A percentile compares a stretch with the other conserved stretches of the same genome.
Conservation (phyloP, 1,140 invertebrate species). For the Bombus fervidus region DNA sequence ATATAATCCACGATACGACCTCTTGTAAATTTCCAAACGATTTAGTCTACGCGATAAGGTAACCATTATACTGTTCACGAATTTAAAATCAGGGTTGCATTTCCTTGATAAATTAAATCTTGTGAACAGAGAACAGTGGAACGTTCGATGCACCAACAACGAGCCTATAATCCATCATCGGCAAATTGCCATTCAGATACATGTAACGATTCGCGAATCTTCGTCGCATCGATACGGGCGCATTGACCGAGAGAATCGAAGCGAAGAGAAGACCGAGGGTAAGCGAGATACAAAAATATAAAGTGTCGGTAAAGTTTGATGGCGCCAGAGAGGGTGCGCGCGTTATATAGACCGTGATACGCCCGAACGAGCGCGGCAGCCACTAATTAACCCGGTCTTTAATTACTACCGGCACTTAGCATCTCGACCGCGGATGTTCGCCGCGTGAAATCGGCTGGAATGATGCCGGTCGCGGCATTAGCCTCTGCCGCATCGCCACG, state of each 20-base stretch:
- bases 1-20: no score
- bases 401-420: slow-evolving; percentile 54
- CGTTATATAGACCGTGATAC: slow-evolving; percentile 21
- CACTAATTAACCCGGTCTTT: slow-evolving; percentile 55
- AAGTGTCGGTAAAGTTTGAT: slow-evolving; percentile 38
- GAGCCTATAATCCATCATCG: slow-evolving; percentile 17
- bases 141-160: background rate
- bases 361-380: slow-evolving; percentile 30
- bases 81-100: background rate
- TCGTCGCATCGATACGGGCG: background rate
- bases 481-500: background rate
- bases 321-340: background rate
- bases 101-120: no score
- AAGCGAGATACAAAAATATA: background rate
- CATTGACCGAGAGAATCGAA: no score
- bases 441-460: slow-evolving; percentile 52
- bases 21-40: no score
- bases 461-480: slow-evolving; percentile 33
- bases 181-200: background rate
- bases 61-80: background rate
- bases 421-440: slow-evolving; percentile 46
- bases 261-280: background rate
- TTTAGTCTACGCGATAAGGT: no score
- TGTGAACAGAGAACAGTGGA: background rate
- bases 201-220: background rate